Evolutionary conservation across 2,888 invertebrate species (phyloP).

Genomic region (Thumatha senex): DNA sequence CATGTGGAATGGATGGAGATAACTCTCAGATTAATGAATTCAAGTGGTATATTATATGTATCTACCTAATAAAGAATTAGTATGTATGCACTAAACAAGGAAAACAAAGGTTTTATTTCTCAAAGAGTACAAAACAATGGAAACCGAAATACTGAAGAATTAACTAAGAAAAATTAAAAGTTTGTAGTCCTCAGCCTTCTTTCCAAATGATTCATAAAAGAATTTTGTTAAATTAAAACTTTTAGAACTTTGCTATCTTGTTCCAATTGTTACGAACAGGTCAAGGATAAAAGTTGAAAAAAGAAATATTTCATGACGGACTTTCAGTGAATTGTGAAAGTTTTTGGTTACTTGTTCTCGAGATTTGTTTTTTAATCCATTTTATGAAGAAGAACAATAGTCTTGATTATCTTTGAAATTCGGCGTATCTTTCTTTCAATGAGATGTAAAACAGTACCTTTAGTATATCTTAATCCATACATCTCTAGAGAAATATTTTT

Average conservation of each 20-base stretch:
- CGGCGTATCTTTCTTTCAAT: too few species aligned
- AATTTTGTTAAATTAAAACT: constrained; percentile 41
- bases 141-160: constrained; percentile 21
- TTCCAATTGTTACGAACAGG: constrained; percentile 28
- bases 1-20: too few species aligned
- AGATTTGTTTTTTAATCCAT: not conserved
- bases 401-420: too few species aligned
- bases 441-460: too few species aligned
- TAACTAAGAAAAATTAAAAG: constrained; percentile 27
- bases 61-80: not conserved
- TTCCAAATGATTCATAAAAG: constrained; percentile 41
- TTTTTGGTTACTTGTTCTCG: not conserved
- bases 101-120: constrained; percentile 13
- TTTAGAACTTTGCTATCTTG: constrained; percentile 30
- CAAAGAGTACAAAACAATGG: constrained; percentile 12
- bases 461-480: too few species aligned
- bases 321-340: not conserved
- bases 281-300: constrained; percentile 24
- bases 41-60: too few species aligned
- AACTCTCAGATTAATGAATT: too few species aligned
- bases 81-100: constrained; percentile 1
- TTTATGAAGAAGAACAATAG: not conserved
- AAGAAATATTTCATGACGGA: constrained; percentile 11
- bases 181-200: constrained; percentile 12
- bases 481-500: too few species aligned